Evolutionary conservation across 2,113 vertebrate species (phyloP).

Genomic region (Oncorhynchus masou): DNA sequence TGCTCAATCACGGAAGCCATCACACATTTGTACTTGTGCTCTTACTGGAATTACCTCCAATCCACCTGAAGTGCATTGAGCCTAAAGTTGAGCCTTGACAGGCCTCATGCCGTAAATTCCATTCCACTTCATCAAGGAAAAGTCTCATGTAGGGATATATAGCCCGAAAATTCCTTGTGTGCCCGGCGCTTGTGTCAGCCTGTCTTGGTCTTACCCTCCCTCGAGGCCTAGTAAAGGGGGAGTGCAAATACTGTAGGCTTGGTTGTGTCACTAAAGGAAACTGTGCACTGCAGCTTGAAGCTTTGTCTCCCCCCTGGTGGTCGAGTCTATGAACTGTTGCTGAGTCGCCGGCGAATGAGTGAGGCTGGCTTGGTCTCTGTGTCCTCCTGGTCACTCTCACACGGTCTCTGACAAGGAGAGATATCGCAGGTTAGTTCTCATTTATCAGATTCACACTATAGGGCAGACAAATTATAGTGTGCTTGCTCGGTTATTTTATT

Average conservation of each 20-base stretch:
- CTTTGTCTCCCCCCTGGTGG: neutral
- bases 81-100: too few species aligned
- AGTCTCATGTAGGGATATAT: neutral
- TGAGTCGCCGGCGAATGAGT: constrained; percentile 66
- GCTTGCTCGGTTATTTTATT: constrained; percentile 70
- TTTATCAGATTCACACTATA: too few species aligned
- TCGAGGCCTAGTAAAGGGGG: neutral
- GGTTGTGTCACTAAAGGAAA: neutral
- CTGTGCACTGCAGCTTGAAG: too few species aligned
- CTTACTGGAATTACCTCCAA: neutral
- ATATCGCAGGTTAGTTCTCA: constrained; percentile 30
- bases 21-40: neutral
- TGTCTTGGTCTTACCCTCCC: neutral
- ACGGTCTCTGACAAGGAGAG: constrained; percentile 65
- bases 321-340: constrained; percentile 71
- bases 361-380: constrained; percentile 55
- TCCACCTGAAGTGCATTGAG: too few species aligned
- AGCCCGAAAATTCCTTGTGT: neutral
- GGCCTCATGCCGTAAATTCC: neutral
- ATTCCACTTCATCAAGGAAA: neutral
- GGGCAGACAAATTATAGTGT: neutral
- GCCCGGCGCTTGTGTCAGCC: neutral
- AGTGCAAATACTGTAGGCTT: neutral
- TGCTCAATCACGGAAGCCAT: neutral
- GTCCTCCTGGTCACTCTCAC: constrained; percentile 77